Base-by-base conservation (phyloP, 2,797 vertebrate genomes). In the Sylvilagus floridanus region DNA sequence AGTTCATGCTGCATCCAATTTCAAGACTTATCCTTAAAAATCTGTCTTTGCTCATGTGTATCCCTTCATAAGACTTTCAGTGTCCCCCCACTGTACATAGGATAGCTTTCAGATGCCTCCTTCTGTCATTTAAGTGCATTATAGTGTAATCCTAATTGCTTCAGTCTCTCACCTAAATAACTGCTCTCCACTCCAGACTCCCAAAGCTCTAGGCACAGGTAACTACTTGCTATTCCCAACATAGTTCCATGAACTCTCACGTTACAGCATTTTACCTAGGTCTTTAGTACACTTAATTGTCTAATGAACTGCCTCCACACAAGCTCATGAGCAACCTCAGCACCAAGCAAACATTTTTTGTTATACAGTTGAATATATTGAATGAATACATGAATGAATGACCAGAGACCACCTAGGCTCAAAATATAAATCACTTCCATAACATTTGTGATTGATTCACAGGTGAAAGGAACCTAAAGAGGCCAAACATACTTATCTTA, bases 331-430 rank as follows among this genome's bases (percentile, higher is more conserved):
- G 1, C 1, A 63, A 16, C 13, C 86, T 73, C 7, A 87, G 7
- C 79, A 14, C 12, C 76, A 17, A 90, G 24, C 73, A 84, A 91
- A 82, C 24, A 94, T 95, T 76, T 95, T 95, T 76, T 69, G 12
- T 83, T 82, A 68, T 54, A 24, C 10, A 84, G 26, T 79, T 85
- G 21, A 1, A 21, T 87, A 69, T 42, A 81, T 72, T 84, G 63
- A 94, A 68, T 37, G 13, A 93, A 75, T 35, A 76, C 72, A 83
- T 88, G n/a, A 90, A 50, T 63, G 63, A 84, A 71, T 37, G 73
- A 93, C 32, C 21, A 63, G 26, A 57, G 24, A 12, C 42, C 6
- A 78, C 7, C 7, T 32, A 68, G 7, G 7, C 32, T 92, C 30
- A 54, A 94, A 83, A 72, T 72, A 76, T 84, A 10, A 82, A 84